These are phyloP conservation scores for Stenodera caucasica DNA, from an alignment of 2,888 invertebrate species.

Conservation along the genomic window DNA sequence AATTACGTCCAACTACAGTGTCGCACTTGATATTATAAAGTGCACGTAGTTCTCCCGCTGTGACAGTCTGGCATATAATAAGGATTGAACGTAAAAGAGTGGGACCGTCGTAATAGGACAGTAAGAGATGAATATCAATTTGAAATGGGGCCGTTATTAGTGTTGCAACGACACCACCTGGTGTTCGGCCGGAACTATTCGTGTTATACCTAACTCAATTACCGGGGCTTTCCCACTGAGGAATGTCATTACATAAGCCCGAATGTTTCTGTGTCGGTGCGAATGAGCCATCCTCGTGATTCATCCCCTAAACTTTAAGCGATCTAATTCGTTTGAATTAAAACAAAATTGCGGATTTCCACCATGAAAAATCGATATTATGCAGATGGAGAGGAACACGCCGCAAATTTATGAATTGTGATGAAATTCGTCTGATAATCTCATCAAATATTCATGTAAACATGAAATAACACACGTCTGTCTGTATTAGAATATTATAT, in stretches of 20 bases:
- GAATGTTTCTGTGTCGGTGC: not conserved
- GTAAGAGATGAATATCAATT: conserved; percentile 48
- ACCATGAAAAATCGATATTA: not conserved
- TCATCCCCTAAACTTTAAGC: no score
- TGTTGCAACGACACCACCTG: conserved; percentile 48
- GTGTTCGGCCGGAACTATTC: conserved; percentile 50
- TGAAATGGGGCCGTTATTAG: conserved; percentile 42
- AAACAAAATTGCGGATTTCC: no score
- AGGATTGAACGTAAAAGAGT: conserved; percentile 32
- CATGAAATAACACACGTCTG: conserved; percentile 7
- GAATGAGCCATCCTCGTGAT: not conserved
- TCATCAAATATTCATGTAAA: conserved; percentile 7
- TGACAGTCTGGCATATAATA: conserved; percentile 27
- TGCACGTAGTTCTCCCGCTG: not conserved
- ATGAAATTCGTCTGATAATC: conserved; percentile 3
- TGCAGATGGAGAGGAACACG: not conserved
- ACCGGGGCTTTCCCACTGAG: conserved; percentile 49
- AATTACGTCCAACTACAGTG: not conserved
- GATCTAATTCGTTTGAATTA: no score
- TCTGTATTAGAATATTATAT: not conserved
- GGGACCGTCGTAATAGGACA: conserved; percentile 28
- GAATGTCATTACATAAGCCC: conserved; percentile 49
- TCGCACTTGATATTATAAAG: not conserved
- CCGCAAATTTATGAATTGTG: conserved; percentile 4
- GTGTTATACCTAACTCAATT: conserved; percentile 51